phyloP scores from a whole-genome alignment of 2,113 vertebrate genomes.

The Vulpes vulpes region DNA sequence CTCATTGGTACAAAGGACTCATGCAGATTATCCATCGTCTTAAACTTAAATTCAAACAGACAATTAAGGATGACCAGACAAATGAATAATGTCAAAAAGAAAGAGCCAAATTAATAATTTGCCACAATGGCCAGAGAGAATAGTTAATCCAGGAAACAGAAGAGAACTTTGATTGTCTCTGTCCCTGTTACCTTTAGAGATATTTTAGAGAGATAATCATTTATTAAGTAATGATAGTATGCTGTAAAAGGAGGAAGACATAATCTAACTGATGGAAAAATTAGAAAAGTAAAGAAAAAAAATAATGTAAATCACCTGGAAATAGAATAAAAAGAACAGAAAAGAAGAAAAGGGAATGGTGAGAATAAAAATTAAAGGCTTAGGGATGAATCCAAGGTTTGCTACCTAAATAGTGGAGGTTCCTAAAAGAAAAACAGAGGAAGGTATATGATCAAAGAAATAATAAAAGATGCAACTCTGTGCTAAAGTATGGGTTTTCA shows the following conservation, averaged over 20 bases:
- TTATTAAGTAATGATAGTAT: background rate
- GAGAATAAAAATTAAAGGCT: conserved; percentile 5
- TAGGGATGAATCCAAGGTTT: background rate
- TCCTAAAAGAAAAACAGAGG: background rate
- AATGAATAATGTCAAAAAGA: background rate
- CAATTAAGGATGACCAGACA: background rate
- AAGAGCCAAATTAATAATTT: conserved; percentile 9
- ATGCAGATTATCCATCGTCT: background rate
- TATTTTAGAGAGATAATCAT: background rate
- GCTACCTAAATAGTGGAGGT: background rate
- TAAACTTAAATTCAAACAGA: conserved; percentile 31
- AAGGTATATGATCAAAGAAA: background rate
- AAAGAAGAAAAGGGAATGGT: background rate
- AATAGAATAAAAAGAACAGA: background rate
- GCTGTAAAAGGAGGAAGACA: background rate
- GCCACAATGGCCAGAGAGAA: background rate
- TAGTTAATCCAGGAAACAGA: background rate
- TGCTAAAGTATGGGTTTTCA: background rate
- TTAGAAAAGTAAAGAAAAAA: background rate
- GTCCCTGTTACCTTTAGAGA: background rate
- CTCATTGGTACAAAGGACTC: background rate
- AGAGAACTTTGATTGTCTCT: background rate
- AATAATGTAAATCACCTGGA: background rate
- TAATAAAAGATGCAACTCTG: background rate
- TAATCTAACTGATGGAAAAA: background rate